Percentiles rank a stretch among this genome's conserved stretches.
Conservation (phyloP, 1,140 invertebrate genomes). For the Monochamus saltuarius region DNA sequence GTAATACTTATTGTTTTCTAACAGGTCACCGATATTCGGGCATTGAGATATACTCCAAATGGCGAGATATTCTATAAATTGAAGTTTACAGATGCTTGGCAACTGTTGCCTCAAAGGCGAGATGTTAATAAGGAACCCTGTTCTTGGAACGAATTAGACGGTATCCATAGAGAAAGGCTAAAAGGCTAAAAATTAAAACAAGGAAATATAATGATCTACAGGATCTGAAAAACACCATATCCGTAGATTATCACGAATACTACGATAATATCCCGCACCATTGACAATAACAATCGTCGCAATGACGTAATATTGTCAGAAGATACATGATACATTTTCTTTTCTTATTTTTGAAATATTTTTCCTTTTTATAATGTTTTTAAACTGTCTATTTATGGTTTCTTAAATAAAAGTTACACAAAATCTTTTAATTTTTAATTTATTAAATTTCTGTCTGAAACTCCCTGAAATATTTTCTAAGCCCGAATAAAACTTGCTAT, state of each 20-base stretch:
- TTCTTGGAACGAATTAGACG: neutral
- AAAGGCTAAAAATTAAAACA: constrained; percentile 4
- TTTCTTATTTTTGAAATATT: too few species aligned
- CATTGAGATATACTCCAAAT: constrained; percentile 10
- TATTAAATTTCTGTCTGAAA: too few species aligned
- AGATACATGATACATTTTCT: too few species aligned
- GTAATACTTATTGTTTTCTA: neutral
- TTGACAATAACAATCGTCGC: too few species aligned
- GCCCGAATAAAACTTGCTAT: too few species aligned
- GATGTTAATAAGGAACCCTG: neutral
- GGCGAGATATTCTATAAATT: constrained; percentile 18
- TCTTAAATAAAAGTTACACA: too few species aligned
- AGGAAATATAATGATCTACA: constrained; percentile 15
- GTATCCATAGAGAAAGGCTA: too few species aligned
- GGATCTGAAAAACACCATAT: constrained; percentile 8
- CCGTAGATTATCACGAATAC: neutral
- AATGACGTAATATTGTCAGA: too few species aligned
- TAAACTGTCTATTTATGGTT: too few species aligned
- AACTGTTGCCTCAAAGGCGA: constrained; percentile 12
- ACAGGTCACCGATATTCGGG: constrained; percentile 18
- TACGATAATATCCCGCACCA: neutral
- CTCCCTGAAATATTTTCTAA: too few species aligned
- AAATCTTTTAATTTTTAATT: too few species aligned
- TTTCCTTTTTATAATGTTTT: too few species aligned
- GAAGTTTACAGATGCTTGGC: constrained; percentile 16